Base-by-base conservation (phyloP, 1,140 invertebrate genomes). In the Laodelphax striatellus region DNA sequence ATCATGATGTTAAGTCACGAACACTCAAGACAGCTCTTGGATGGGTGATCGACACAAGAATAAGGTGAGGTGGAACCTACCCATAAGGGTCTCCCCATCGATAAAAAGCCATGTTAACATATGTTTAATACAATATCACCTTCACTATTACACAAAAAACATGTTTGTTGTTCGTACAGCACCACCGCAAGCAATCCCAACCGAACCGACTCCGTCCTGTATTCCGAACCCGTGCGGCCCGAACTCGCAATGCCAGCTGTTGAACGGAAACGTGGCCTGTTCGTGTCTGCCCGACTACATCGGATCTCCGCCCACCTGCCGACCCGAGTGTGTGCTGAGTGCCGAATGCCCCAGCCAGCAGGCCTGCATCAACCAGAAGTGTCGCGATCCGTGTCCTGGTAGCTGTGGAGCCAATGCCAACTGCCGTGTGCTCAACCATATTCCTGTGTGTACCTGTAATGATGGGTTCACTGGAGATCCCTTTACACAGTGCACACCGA, bases 141-240 rank as follows among this genome's bases (percentile, higher is more conserved):
- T n/a, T n/a, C n/a, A n/a, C n/a, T n/a, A n/a, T n/a, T n/a, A n/a
- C n/a, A n/a, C n/a, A n/a, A n/a, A n/a, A n/a, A 38, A 38, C 2
- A 38, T 38, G 11, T 38, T 38, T 38, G 34, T 38, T 38, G 5
- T 38, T 9, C 2, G 28, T 67, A 62, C 64, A 55, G 34, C 60
- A 16, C 55, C 58, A 50, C 63, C 63, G 62, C 52, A 58, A 64
- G 62, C 63, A 16, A 58, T 61, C 53, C 61, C 66, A 42, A 69
- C 69, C 50, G 64, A 67, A 62, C 58, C 62, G 50, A 65, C 69
- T 17, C 62, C 69, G 16, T 73, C 74, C 21, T 77, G 78, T 63
- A 59, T 72, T 42, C 75, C 78, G 34, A 79, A 77, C 31, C 78
- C 79, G 9, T 80, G 80, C 68, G 80, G 80, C 10, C 71, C 75